Evolutionary conservation across 2,797 vertebrate genomes (phyloP).

Genomic region (Oreonectes daqikongensis): DNA sequence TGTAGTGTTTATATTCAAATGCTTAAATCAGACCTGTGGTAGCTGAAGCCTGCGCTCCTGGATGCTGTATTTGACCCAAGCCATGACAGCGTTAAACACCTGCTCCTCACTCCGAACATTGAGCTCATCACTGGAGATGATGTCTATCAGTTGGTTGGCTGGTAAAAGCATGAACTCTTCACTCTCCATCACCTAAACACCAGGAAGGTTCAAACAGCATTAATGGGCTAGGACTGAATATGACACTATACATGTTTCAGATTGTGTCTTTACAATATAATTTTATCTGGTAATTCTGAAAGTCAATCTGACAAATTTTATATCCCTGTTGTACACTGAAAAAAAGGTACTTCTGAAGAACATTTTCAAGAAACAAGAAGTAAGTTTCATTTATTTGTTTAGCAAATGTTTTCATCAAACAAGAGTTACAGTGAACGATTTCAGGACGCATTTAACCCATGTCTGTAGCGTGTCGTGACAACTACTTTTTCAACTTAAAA

Average conservation of each 20-base stretch:
- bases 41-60: constrained; percentile 95
- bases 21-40: constrained; percentile 83
- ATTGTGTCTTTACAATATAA: not conserved
- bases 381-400: too few relatives aligned
- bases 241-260: not conserved
- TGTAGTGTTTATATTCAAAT: not conserved
- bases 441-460: too few relatives aligned
- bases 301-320: not conserved
- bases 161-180: constrained; percentile 99
- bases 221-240: not conserved
- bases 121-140: constrained; percentile 98
- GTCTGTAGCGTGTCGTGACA: too few relatives aligned
- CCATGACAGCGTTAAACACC: constrained; percentile 98
- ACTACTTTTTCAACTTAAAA: too few relatives aligned
- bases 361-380: too few relatives aligned
- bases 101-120: constrained; percentile 98
- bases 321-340: too few relatives aligned
- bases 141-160: constrained; percentile 97
- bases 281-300: not conserved
- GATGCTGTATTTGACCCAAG: constrained; percentile 99
- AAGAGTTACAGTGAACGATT: too few relatives aligned
- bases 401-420: too few relatives aligned
- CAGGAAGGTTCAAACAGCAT: not conserved
- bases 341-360: too few relatives aligned
- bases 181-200: constrained; percentile 94